Evolutionary conservation across 92 coral and sea anemone species (phyloP), one percentile per base, ranked within the genome.

Genomic region (Actinernus sp.): DNA sequence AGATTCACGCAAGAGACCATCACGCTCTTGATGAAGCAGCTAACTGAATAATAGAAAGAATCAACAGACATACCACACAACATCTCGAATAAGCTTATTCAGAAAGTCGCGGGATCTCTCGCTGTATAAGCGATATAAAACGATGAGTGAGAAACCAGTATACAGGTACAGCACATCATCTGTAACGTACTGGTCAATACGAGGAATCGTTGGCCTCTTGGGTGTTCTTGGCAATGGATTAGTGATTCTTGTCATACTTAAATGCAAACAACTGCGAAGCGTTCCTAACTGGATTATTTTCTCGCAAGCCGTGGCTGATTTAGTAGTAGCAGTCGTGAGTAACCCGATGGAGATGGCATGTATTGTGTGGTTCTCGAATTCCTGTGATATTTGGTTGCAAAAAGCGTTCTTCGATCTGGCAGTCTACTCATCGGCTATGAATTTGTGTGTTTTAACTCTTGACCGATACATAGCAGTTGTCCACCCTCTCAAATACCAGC

Each of bases 101-200:
- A n/a, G n/a, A n/a, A n/a, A n/a, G n/a, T n/a, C n/a, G n/a, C n/a
- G n/a, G n/a, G n/a, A n/a, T n/a, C n/a, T n/a, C n/a, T n/a, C n/a
- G n/a, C n/a, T n/a, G n/a, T n/a, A n/a, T n/a, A n/a, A n/a, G n/a
- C n/a, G n/a, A n/a, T n/a, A n/a, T n/a, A n/a, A n/a, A n/a, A n/a
- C n/a, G n/a, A n/a, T n/a, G n/a, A n/a, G n/a, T n/a, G n/a, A n/a
- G n/a, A n/a, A n/a, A n/a, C n/a, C n/a, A n/a, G n/a, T n/a, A n/a
- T n/a, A n/a, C n/a, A n/a, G n/a, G n/a, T n/a, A n/a, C n/a, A n/a
- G n/a, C n/a, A n/a, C n/a, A n/a, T n/a, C n/a, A n/a, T n/a, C n/a
- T n/a, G n/a, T n/a, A n/a, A n/a, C n/a, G 54, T 77, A 65, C 63
- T 77, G 84, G 84, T 66, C 68, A 41, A 34, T 54, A 27, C 70